These are phyloP conservation scores for Rhyacichthys aspro DNA, from an alignment of 2,797 vertebrate genomes.

Conservation along the genomic window DNA sequence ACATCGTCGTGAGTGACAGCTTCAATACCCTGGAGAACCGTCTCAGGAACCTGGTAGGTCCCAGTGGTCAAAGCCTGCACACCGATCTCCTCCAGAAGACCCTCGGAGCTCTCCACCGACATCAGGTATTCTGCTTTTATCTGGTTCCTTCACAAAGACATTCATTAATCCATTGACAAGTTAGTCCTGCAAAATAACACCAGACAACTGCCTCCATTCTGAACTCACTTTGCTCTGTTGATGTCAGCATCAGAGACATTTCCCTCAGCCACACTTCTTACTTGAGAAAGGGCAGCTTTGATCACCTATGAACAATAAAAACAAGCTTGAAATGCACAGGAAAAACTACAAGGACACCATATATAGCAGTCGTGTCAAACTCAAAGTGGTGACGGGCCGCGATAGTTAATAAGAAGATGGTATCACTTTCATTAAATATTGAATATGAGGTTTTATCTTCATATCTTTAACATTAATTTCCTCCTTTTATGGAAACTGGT, in stretches of 20 bases:
- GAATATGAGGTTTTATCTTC: no score
- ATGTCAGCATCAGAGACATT: slow-evolving; percentile 81
- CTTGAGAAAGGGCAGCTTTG: slow-evolving; percentile 85
- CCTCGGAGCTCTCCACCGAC: slow-evolving; percentile 84
- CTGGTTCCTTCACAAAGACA: slow-evolving; percentile 80
- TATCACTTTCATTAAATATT: no score
- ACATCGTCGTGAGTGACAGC: slow-evolving; percentile 81
- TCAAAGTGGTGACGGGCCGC: no score
- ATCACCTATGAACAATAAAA: slow-evolving; percentile 82
- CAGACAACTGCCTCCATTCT: background rate
- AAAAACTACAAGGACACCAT: background rate
- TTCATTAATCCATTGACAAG: background rate
- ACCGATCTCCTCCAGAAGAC: slow-evolving; percentile 88
- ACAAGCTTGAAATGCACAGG: background rate
- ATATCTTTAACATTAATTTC: no score
- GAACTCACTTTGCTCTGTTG: slow-evolving; percentile 87
- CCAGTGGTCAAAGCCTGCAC: slow-evolving; percentile 82
- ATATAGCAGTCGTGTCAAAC: no score
- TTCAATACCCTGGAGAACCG: slow-evolving; percentile 81
- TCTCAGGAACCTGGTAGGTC: slow-evolving; percentile 76
- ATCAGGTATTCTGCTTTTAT: slow-evolving; percentile 88
- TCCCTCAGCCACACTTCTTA: slow-evolving; percentile 85
- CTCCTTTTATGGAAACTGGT: no score
- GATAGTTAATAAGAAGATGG: no score
- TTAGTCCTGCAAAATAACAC: background rate